Conservation (phyloP, 2,113 vertebrate genomes). For the Ariopsis seemanni region DNA sequence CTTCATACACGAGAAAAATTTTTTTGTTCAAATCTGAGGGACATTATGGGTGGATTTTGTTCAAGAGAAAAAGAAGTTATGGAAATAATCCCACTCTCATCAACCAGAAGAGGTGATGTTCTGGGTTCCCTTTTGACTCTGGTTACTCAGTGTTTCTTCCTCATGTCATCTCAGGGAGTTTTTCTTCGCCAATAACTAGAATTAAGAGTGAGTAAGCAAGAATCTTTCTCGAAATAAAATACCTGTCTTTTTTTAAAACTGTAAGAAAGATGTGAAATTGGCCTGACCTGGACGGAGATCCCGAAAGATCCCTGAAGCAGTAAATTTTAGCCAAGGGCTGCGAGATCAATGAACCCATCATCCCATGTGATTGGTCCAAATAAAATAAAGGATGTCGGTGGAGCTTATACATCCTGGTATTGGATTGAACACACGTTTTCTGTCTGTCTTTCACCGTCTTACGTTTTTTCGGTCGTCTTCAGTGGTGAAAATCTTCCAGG, state of each 20-base stretch:
- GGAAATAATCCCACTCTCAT: background rate
- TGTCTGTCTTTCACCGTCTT: background rate
- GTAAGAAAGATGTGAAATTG: background rate
- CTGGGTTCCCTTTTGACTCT: background rate
- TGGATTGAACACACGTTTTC: background rate
- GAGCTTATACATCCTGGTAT: background rate
- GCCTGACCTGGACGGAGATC: background rate
- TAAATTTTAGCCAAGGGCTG: too few relatives aligned
- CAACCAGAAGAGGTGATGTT: background rate
- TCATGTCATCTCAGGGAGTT: background rate
- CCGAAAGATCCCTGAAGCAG: background rate
- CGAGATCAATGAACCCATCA: background rate
- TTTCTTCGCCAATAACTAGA: constrained; percentile 5
- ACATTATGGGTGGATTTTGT: background rate
- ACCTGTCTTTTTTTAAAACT: background rate
- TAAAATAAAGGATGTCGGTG: background rate
- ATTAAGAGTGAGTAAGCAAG: background rate
- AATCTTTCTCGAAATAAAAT: background rate
- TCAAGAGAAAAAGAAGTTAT: background rate
- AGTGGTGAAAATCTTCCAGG: background rate
- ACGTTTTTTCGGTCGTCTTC: background rate
- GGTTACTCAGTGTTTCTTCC: background rate
- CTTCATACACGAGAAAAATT: background rate
- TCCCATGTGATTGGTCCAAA: background rate
- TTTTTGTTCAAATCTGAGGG: background rate